Base-by-base conservation (phyloP, 2,888 invertebrate species). In the Lacanobia oleracea region DNA sequence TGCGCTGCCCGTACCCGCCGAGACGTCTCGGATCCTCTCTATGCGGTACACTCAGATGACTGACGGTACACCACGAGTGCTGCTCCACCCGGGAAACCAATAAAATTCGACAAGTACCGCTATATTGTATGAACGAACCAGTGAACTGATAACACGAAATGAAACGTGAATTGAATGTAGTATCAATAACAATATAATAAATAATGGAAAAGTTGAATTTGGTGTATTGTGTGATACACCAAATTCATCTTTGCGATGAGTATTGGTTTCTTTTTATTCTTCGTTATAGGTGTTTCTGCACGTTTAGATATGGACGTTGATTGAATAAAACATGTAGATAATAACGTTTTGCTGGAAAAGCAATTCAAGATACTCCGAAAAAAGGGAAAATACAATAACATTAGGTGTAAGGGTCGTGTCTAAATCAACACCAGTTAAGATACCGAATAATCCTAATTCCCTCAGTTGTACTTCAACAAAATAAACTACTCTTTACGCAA, bases 61-160 rank as follows among this genome's bases (percentile, higher is more conserved):
- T 88, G 88, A 89, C 87, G 87, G 86, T 85, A 89, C 88, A 88
- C 88, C 88, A 88, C 85, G 88, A 90, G 88, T 86, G 85, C 81
- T 88, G 76, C 84, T 84, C 83, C 87, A 85, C 81, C 75, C 75
- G 79, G 85, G 84, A 86, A 89, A 87, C 89, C 88, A 90, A 90
- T 91, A 90, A 88, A 88, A 88, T 88, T 82, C 83, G 70, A 85
- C 80, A 81, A 86, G 82, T 84, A 81, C 77, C 78, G 77, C 83
- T 81, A 85, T 81, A 81, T 84, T 81, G 80, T 84, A 82, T 75
- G 77, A 83, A 63, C 81, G 81, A 84, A 83, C 80, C 88, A 85
- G 57, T 87, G 87, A 87, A 87, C 88, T 83, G 86, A 86, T 86
- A 89, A 86, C 73, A 81, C 82, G 77, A 86, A 88, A 87, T 89